Percentiles rank a stretch among this genome's conserved stretches.
phyloP scores from a whole-genome alignment of 1,140 invertebrate genomes.

The Antheraea mylitta region DNA sequence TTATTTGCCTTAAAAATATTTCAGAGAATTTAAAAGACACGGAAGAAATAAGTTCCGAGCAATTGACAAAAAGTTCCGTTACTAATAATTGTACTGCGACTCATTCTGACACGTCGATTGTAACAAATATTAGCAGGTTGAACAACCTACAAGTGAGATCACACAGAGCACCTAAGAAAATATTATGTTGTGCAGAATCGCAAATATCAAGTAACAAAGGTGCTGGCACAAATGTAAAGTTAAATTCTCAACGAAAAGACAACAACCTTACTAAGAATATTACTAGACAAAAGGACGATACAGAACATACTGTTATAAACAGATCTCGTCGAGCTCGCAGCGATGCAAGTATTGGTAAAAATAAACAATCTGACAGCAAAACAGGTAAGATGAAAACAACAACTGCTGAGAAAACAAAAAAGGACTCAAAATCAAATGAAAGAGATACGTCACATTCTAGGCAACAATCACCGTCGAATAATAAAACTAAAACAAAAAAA shows the following conservation, averaged over 20 bases:
- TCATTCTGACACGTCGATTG: neutral
- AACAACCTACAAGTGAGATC: constrained; percentile 15
- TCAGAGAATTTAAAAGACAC: too few species aligned
- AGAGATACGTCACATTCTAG: too few species aligned
- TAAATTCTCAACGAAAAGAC: neutral
- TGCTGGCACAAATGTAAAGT: neutral
- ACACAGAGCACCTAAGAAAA: constrained; percentile 20
- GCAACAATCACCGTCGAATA: neutral
- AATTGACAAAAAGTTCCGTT: too few species aligned
- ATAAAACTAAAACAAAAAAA: neutral
- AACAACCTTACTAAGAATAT: neutral
- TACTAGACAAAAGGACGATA: neutral
- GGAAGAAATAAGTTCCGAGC: too few species aligned
- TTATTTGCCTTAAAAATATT: too few species aligned
- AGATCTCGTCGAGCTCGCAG: neutral
- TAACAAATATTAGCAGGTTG: constrained; percentile 7
- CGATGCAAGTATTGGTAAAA: neutral
- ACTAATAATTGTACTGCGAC: neutral
- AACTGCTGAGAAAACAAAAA: too few species aligned
- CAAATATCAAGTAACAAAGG: neutral
- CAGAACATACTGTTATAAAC: neutral
- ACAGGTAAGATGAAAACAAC: too few species aligned
- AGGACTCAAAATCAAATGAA: too few species aligned
- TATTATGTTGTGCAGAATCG: constrained; percentile 10
- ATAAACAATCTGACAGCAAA: neutral